Percentiles rank a stretch among this genome's conserved stretches.
phyloP scores from a whole-genome alignment of 1,140 invertebrate genomes.

The Contarinia nasturtii region DNA sequence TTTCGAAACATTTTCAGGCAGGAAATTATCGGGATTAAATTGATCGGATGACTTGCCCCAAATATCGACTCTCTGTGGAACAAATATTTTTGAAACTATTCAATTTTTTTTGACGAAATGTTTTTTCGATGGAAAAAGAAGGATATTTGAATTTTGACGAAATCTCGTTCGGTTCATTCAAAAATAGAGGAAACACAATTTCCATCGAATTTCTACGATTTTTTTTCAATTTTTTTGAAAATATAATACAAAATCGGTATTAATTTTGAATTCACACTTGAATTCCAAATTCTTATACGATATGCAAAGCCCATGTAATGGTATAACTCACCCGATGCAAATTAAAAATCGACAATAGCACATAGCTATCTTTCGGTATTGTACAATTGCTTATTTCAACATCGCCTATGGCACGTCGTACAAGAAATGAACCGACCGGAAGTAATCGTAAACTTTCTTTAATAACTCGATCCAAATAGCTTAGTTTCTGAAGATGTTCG shows the following conservation, averaged over 20 bases:
- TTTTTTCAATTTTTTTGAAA: not conserved
- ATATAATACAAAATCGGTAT: too few species aligned
- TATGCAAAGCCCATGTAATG: too few species aligned
- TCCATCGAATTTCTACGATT: constrained; percentile 19
- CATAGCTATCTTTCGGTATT: not conserved
- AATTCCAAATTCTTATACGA: too few species aligned
- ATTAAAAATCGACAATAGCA: not conserved
- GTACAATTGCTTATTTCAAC: not conserved
- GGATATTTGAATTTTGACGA: too few species aligned
- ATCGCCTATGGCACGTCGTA: not conserved
- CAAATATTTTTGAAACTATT: constrained; percentile 8
- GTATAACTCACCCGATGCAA: too few species aligned
- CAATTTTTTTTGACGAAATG: constrained; percentile 26
- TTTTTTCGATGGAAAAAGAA: too few species aligned
- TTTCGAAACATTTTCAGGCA: constrained; percentile 28
- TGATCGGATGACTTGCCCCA: constrained; percentile 38
- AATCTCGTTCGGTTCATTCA: constrained; percentile 16
- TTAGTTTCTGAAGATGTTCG: constrained; percentile 3
- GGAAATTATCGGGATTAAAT: constrained; percentile 49
- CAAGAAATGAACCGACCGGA: constrained; percentile 6
- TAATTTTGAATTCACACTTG: too few species aligned
- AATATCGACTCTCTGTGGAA: constrained; percentile 12
- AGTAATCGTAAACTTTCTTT: constrained; percentile 9
- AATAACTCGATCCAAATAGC: constrained; percentile 8
- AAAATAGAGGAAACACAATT: too few species aligned